phyloP scores from a whole-genome alignment of 2,113 vertebrate species.

The Cinclus cinclus region DNA sequence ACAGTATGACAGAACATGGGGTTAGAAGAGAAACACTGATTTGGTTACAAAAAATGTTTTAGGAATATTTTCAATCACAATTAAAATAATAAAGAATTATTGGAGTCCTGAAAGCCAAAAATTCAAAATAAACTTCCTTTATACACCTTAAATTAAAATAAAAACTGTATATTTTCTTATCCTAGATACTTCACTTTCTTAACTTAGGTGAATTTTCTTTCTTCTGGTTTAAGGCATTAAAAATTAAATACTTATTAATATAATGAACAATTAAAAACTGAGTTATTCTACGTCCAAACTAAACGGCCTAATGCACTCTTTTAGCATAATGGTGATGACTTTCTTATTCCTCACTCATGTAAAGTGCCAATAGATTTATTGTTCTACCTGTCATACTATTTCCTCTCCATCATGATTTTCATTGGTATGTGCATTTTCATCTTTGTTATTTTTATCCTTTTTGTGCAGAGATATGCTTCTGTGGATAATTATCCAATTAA shows the following conservation, averaged over 20 bases:
- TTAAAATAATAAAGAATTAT: background rate
- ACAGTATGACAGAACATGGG: background rate
- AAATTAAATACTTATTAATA: background rate
- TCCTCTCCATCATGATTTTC: background rate
- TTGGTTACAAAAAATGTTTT: background rate
- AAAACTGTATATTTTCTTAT: background rate
- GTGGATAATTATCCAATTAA: background rate
- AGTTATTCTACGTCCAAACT: background rate
- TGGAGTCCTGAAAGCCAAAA: background rate
- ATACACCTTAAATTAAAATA: background rate
- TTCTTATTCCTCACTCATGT: background rate
- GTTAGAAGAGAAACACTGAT: background rate
- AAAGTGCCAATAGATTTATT: background rate
- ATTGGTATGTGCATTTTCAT: background rate
- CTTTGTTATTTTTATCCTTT: background rate
- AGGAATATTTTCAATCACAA: background rate
- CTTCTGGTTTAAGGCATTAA: background rate
- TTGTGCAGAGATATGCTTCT: background rate
- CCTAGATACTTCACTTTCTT: background rate
- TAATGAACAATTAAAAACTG: background rate
- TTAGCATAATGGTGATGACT: accelerated
- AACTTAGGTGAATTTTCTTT: background rate
- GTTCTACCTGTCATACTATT: background rate
- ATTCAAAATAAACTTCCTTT: background rate
- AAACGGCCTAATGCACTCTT: background rate